Conservation (phyloP, 2,797 vertebrate genomes). For the Psittacula echo region DNA sequence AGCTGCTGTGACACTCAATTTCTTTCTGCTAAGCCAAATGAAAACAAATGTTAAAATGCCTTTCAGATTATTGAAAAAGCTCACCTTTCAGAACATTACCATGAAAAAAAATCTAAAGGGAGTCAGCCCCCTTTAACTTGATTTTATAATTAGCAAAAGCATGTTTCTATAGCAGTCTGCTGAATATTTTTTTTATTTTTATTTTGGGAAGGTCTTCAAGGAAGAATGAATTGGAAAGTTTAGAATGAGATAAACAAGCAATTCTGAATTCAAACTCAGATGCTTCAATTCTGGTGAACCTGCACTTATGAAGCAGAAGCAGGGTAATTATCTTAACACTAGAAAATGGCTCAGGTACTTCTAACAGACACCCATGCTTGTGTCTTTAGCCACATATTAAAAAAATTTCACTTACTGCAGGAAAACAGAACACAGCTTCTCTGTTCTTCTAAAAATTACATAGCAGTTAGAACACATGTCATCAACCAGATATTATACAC, state of each 20-base stretch:
- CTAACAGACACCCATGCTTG: background rate
- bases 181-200: background rate
- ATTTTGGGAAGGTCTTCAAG: background rate
- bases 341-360: background rate
- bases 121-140: background rate
- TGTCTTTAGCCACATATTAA: background rate
- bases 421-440: background rate
- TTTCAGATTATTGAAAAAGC: slow-evolving; percentile 1
- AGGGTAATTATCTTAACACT: background rate
- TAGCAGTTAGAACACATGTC: background rate
- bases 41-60: background rate
- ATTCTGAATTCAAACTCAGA: background rate
- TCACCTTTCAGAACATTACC: background rate
- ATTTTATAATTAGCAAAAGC: background rate
- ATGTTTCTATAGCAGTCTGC: background rate
- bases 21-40: background rate
- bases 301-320: background rate
- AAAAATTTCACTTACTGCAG: background rate
- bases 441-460: background rate
- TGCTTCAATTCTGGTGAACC: background rate
- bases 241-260: background rate
- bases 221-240: background rate
- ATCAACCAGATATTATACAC: background rate
- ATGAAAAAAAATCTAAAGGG: background rate
- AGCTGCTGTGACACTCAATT: background rate